These are phyloP conservation scores for Ctenochaetus hawaiiensis DNA, from an alignment of 2,797 vertebrate genomes.

Conservation along the genomic window DNA sequence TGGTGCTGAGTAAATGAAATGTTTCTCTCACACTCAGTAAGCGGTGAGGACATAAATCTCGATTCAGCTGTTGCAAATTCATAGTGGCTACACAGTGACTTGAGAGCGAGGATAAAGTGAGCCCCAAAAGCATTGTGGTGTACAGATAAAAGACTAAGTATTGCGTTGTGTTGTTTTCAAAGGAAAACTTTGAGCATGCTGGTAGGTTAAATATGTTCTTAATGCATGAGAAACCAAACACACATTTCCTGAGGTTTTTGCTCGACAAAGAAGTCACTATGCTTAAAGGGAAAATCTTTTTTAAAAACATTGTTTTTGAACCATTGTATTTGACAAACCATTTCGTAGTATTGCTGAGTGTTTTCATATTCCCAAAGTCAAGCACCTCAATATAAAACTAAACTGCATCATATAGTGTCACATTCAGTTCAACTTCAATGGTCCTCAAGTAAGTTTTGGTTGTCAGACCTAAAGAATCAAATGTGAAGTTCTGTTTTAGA, in stretches of 20 bases:
- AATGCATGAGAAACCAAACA: constrained; percentile 59
- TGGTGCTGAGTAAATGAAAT: neutral
- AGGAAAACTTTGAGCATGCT: constrained; percentile 27
- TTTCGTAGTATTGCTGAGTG: constrained; percentile 17
- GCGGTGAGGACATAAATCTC: constrained; percentile 9
- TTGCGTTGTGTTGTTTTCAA: constrained; percentile 54
- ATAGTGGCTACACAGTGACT: constrained; percentile 11
- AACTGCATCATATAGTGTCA: neutral
- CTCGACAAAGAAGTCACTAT: constrained; percentile 36
- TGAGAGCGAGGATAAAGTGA: constrained; percentile 19
- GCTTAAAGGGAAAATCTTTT: constrained; percentile 46
- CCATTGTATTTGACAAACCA: constrained; percentile 14
- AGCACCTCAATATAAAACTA: neutral
- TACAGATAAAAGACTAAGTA: constrained; percentile 36
- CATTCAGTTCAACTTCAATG: neutral
- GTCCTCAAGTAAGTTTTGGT: neutral
- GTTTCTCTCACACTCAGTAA: constrained; percentile 16
- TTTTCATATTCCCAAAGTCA: constrained; percentile 1
- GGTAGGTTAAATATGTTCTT: constrained; percentile 48
- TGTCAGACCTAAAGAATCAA: constrained; percentile 6
- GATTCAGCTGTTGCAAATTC: constrained; percentile 16
- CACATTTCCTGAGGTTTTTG: constrained; percentile 63
- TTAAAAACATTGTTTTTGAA: constrained; percentile 6
- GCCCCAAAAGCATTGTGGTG: constrained; percentile 18
- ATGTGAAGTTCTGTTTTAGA: neutral